Evolutionary conservation across 2,888 invertebrate species (phyloP), one percentile per base, ranked within the genome.

Genomic region (Oscheius sp.): DNA sequence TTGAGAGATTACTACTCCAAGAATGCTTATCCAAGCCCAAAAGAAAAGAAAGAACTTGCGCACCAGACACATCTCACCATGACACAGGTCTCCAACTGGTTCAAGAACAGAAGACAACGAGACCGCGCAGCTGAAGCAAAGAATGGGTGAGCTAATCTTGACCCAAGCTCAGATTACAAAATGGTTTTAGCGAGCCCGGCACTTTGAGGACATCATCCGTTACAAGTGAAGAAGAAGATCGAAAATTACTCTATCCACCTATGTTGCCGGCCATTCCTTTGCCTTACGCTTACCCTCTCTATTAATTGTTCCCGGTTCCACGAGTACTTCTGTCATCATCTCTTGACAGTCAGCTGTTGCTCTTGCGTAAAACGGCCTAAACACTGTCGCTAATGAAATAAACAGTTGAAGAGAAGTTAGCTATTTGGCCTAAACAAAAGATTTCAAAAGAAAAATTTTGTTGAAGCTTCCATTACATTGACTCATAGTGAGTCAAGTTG

Each of bases 1-100:
- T 90, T 97, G 74, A 90, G 95, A 77, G 95, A 96, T 86, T 96
- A 80, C 64, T 90, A 90, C 82, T 52, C 67, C 6, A 58, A 92
- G 87, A 94, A 97, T 89, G 95, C 96, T 0, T 97, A 97, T 89
- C 97, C 97, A 0, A 94, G 94, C 81, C 96, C 96, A 0, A 89
- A 95, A 67, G 96, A 97, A 88, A 97, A 97, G 88, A 89, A 95
- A 74, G 95, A 95, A 87, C 89, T 97, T n/a, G 74, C 78, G 20
- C 71, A 74, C 17, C 71, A 70, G 48, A 78, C 78, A 20, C 74
- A 74, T 70, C 55, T 78, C 33, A 78, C 78, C n/a, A 71, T 78
- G 17, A 78, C 78, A 1, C 78, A 78, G 50, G 70, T 78, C 5
- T 75, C 75, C 4, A 78, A 78, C 50, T 78, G 78, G 96, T 97